phyloP scores from a whole-genome alignment of 2,113 vertebrate genomes.

The Calidris pugnax region DNA sequence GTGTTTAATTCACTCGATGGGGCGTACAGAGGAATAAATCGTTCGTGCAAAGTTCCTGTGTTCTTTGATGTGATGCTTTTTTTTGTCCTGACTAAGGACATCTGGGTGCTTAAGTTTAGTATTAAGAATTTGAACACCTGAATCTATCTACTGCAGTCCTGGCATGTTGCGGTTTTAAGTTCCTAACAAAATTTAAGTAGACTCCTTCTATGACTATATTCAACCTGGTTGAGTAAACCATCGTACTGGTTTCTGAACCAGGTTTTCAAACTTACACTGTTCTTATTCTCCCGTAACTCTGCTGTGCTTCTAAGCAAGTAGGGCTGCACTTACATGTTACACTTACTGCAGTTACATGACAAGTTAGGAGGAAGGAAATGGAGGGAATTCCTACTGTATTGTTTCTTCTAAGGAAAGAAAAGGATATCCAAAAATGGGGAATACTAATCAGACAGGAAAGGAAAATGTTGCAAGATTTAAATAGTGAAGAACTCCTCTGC shows the following conservation, averaged over 20 bases:
- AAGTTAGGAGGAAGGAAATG: neutral
- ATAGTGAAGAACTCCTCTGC: neutral
- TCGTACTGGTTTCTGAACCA: neutral
- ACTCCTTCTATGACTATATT: neutral
- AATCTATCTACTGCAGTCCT: neutral
- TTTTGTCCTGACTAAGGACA: neutral
- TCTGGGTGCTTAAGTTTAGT: neutral
- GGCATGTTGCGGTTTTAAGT: neutral
- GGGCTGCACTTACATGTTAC: too few relatives aligned
- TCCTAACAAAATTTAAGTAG: neutral
- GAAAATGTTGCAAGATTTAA: neutral
- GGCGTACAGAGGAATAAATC: neutral
- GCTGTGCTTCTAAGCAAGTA: neutral
- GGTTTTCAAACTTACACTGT: neutral
- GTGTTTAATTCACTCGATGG: neutral
- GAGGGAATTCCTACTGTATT: neutral
- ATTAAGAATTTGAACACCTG: neutral
- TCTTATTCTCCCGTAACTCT: neutral
- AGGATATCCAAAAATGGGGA: neutral
- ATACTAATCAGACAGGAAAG: neutral
- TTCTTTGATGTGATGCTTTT: neutral
- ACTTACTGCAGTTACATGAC: too few relatives aligned
- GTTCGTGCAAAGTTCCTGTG: neutral
- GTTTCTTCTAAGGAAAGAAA: neutral
- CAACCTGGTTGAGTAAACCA: neutral